Evolutionary conservation across 2,888 invertebrate genomes (phyloP).

Genomic region (Rotaria socialis): DNA sequence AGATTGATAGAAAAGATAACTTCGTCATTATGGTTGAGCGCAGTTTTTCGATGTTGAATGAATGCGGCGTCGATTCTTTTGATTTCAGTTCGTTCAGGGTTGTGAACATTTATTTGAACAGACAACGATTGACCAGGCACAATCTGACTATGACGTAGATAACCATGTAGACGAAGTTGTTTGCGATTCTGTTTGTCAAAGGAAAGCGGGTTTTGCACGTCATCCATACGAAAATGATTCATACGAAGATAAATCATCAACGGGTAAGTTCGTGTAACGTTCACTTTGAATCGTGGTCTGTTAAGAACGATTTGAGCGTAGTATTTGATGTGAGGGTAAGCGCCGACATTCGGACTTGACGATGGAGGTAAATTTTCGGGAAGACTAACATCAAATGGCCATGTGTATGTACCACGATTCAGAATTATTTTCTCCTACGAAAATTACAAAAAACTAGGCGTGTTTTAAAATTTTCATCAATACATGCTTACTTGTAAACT

Average conservation of each 20-base stretch:
- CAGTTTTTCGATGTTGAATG: not conserved
- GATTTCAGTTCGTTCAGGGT: not conserved
- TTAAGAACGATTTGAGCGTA: not conserved
- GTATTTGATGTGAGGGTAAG: not conserved
- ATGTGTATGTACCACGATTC: not conserved
- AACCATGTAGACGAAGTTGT: not conserved
- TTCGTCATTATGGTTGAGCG: not conserved
- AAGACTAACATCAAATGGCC: not conserved
- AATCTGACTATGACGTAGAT: not conserved
- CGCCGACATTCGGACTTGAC: accelerated
- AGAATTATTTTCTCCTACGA: not conserved
- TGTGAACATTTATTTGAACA: not conserved
- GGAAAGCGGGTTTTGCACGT: not conserved
- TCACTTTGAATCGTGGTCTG: not conserved
- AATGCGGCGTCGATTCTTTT: not conserved
- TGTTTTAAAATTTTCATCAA: not conserved
- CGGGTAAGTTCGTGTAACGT: not conserved
- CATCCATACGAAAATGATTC: not conserved
- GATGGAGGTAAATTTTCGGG: not conserved
- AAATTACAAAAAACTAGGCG: not conserved
- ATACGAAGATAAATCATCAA: not conserved
- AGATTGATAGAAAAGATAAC: not conserved
- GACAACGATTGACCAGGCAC: not conserved
- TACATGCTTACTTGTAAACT: not conserved
- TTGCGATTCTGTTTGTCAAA: not conserved